phyloP scores from a whole-genome alignment of 2,797 vertebrate species.

The Toxotes lorentzi region DNA sequence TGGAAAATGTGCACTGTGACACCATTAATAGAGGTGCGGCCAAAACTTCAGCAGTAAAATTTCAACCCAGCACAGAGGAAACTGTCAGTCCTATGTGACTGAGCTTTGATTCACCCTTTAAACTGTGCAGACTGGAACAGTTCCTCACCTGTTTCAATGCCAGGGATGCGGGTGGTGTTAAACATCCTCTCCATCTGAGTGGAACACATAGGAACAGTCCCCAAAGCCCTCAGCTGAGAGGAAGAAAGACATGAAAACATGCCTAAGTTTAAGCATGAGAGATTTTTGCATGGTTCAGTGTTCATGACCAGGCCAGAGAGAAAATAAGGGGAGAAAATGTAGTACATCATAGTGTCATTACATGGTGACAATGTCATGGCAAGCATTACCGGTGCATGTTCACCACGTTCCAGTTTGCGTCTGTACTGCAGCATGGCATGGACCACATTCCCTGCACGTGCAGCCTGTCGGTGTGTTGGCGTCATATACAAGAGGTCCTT shows the following conservation, averaged over 20 bases:
- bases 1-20: neutral
- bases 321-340: neutral
- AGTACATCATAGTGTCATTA: neutral
- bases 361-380: neutral
- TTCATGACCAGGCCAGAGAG: neutral
- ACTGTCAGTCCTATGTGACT: neutral
- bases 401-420: slow-evolving; percentile 92
- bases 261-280: neutral
- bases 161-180: slow-evolving; percentile 94
- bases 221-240: slow-evolving; percentile 89
- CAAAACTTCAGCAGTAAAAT: neutral
- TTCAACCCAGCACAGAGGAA: neutral
- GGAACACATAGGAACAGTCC: slow-evolving; percentile 95
- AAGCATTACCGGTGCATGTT: slow-evolving; percentile 89
- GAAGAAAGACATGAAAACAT: neutral
- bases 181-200: slow-evolving; percentile 96
- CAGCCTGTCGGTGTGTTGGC: slow-evolving; percentile 89
- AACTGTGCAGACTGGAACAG: neutral
- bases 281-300: neutral
- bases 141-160: slow-evolving; percentile 89
- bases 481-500: slow-evolving; percentile 92
- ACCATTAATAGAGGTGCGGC: neutral
- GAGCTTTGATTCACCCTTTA: neutral
- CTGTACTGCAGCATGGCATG: slow-evolving; percentile 93
- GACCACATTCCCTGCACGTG: slow-evolving; percentile 90